Evolutionary conservation across 2,113 vertebrate species (phyloP).

Genomic region (Oreamnos americanus): DNA sequence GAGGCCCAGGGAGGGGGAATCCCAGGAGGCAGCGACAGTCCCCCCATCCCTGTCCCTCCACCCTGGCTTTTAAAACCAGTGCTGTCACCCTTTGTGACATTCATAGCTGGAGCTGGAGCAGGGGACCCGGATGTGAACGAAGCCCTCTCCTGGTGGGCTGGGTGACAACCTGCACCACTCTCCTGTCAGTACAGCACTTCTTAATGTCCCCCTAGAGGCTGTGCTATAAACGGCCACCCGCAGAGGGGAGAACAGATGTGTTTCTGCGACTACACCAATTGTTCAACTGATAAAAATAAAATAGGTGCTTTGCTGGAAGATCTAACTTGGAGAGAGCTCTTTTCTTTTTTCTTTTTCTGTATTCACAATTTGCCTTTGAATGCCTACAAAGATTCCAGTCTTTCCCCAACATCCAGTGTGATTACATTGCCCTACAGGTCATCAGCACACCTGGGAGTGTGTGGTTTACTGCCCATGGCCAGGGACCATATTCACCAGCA

Average conservation of each 20-base stretch:
- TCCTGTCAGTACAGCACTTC: neutral
- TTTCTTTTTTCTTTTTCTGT: neutral
- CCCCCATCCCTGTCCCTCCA: rapidly evolving
- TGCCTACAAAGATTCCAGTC: neutral
- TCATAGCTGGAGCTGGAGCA: neutral
- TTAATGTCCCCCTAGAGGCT: neutral
- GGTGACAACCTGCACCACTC: neutral
- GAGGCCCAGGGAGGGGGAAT: neutral
- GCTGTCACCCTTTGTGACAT: neutral
- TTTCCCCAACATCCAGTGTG: neutral
- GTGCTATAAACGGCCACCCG: neutral
- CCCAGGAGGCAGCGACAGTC: too few relatives aligned
- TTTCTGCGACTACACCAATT: neutral
- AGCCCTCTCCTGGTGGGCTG: neutral
- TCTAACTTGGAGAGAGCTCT: neutral
- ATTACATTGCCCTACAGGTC: neutral
- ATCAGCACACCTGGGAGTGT: neutral
- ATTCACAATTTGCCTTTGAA: neutral
- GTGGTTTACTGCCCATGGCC: neutral
- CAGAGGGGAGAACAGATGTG: neutral
- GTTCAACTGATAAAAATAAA: neutral
- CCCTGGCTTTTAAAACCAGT: neutral
- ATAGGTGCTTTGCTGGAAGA: neutral
- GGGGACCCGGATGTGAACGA: neutral
- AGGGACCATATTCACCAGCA: rapidly evolving